A percentile compares a stretch with the other conserved stretches of the same genome.
Evolutionary conservation across 2,797 vertebrate genomes (phyloP).

Genomic region (Amblyraja radiata): DNA sequence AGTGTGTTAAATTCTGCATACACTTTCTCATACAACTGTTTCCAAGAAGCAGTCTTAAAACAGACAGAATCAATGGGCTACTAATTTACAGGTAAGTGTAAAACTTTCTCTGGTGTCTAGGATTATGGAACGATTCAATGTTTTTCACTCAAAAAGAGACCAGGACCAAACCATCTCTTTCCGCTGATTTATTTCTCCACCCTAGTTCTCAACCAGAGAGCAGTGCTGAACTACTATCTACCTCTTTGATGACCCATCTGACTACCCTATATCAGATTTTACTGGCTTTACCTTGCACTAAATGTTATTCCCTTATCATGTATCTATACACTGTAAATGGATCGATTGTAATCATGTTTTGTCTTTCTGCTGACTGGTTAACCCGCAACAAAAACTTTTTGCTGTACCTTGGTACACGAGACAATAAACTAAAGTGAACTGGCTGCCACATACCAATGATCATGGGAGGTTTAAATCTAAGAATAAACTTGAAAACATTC

Average conservation of each 20-base stretch:
- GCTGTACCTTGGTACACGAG: too few relatives aligned
- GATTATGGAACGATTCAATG: background rate
- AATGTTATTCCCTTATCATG: too few relatives aligned
- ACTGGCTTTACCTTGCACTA: background rate
- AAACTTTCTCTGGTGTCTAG: background rate
- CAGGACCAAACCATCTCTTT: background rate
- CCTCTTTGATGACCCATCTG: too few relatives aligned
- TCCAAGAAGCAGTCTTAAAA: background rate
- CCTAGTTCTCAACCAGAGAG: background rate
- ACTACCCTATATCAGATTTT: too few relatives aligned
- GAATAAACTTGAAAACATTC: background rate
- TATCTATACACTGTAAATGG: too few relatives aligned
- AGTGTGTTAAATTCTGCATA: background rate
- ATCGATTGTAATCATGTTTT: too few relatives aligned
- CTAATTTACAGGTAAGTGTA: background rate
- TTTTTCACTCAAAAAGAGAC: background rate
- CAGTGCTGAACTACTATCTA: too few relatives aligned
- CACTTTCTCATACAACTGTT: background rate
- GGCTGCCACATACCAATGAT: background rate
- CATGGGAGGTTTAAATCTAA: background rate
- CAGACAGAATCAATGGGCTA: background rate
- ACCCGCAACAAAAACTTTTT: background rate
- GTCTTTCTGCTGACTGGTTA: too few relatives aligned
- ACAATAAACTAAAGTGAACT: background rate
- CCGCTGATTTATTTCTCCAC: background rate